Evolutionary conservation across 1,140 invertebrate species (phyloP), one percentile per base, ranked within the genome.

Genomic region (Orius insidiosus): DNA sequence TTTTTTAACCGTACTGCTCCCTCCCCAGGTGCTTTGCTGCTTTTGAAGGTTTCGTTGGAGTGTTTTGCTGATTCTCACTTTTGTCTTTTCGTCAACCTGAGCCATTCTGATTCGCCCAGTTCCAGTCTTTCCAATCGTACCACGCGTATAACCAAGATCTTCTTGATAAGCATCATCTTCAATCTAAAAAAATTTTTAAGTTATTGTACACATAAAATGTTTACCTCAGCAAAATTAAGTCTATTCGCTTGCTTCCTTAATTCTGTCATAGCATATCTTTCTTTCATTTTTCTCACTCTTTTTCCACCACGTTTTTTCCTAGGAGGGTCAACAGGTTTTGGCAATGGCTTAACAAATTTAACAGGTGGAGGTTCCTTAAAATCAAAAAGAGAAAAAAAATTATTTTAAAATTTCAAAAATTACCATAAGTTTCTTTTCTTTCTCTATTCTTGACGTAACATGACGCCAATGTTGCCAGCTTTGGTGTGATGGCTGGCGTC

Each of bases 101-200:
- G 93, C 85, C 52, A 92, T 68, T 11, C 94, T 70, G 32, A 98
- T 85, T 50, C 88, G 72, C 0, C 93, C 93, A 0, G 86, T 86
- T 42, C 85, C 84, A 9, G 83, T 76, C 65, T 96, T 97, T 3
- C 92, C 93, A 53, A 98, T 85, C 3, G 87, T 89, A 14, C 96
- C 96, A 52, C 95, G 72, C 0, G 87, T 84, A 61, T 98, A 98
- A 1, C 95, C 94, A 49, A 99, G 71, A 64, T 98, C 92, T 61
- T 97, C 92, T 71, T 99, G 96, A 64, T 98, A 98, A 1, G 95
- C 93, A 65, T 99, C 96, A 59, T 98, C 94, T 66, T 98, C 93
- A 60, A 99, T 96, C 83, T 95, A 61, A 3, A 51, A 51, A 45
- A 50, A 33, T 39, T 14, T 15, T 47, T 13, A 49, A 38, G 15